phyloP scores from a whole-genome alignment of 1,140 invertebrate species.

The Halotydeus destructor region DNA sequence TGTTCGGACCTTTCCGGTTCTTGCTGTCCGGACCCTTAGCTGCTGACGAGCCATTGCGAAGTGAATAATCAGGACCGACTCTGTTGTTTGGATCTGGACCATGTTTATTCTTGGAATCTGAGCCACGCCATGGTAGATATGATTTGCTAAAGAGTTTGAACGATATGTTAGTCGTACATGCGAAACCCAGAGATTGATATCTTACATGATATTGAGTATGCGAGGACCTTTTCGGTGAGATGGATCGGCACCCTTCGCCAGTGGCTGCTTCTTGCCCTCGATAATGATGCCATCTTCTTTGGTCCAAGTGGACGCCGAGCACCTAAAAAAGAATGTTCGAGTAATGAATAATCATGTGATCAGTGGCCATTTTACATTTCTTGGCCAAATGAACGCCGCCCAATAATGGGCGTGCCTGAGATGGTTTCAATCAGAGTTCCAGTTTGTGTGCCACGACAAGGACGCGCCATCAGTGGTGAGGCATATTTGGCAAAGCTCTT shows the following conservation, averaged over 20 bases:
- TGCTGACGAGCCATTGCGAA: conserved; percentile 1
- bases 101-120: conserved; percentile 4
- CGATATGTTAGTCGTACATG: not conserved
- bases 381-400: conserved; percentile 4
- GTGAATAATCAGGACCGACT: conserved; percentile 14
- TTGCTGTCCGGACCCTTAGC: conserved; percentile 15
- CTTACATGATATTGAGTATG: conserved; percentile 14
- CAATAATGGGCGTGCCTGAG: conserved; percentile 20
- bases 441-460: conserved; percentile 6
- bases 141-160: conserved; percentile 15
- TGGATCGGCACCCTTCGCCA: conserved; percentile 13
- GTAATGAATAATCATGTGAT: not conserved
- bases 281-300: conserved; percentile 16
- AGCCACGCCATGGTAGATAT: conserved; percentile 16
- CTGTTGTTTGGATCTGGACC: conserved; percentile 18
- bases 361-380: not conserved
- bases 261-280: conserved; percentile 9
- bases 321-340: not conserved
- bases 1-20: conserved; percentile 13
- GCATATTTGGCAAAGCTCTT: conserved; percentile 1
- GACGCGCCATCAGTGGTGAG: not conserved
- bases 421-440: conserved; percentile 1
- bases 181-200: not conserved
- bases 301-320: conserved; percentile 12
- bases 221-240: conserved; percentile 9